Conservation (phyloP, 2,888 invertebrate genomes). For the Apotomis turbidana region DNA sequence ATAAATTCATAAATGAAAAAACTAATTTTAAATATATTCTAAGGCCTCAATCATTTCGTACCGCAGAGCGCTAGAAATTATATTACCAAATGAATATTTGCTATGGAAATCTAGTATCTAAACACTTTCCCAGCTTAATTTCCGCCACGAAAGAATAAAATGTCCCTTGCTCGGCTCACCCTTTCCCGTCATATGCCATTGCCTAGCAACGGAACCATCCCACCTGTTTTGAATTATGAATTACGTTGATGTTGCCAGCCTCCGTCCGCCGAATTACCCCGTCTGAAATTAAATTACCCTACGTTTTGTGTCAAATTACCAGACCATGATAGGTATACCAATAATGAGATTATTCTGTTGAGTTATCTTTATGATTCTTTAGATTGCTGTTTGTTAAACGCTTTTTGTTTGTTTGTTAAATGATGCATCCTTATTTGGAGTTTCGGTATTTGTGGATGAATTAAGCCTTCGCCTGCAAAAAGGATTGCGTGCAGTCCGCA, state of each 20-base stretch:
- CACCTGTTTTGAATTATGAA: constrained; percentile 63
- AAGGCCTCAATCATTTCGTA: too few species aligned
- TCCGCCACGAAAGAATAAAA: constrained; percentile 19
- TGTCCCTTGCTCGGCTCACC: constrained; percentile 27
- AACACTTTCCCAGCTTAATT: constrained; percentile 4
- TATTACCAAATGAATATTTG: too few species aligned
- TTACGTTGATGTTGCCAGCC: constrained; percentile 48
- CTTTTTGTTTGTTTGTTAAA: background rate
- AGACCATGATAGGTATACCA: constrained; percentile 45
- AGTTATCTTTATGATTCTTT: constrained; percentile 16
- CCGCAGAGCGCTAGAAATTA: too few species aligned
- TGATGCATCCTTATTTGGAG: background rate
- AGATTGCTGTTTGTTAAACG: background rate
- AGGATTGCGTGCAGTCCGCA: too few species aligned
- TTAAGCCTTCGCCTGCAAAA: too few species aligned
- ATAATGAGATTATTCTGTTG: constrained; percentile 34
- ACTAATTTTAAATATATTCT: too few species aligned
- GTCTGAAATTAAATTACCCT: constrained; percentile 52
- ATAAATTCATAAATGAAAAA: too few species aligned
- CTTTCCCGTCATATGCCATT: constrained; percentile 44
- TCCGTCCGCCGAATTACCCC: constrained; percentile 47
- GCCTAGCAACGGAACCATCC: constrained; percentile 40
- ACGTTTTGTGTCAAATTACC: constrained; percentile 52
- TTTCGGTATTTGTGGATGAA: background rate
- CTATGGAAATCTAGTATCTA: background rate